A percentile compares a stretch with the other conserved stretches of the same genome.
These are phyloP conservation scores for Temnothorax curvispinosus DNA, from an alignment of 1,140 invertebrate species.

Conservation along the genomic window DNA sequence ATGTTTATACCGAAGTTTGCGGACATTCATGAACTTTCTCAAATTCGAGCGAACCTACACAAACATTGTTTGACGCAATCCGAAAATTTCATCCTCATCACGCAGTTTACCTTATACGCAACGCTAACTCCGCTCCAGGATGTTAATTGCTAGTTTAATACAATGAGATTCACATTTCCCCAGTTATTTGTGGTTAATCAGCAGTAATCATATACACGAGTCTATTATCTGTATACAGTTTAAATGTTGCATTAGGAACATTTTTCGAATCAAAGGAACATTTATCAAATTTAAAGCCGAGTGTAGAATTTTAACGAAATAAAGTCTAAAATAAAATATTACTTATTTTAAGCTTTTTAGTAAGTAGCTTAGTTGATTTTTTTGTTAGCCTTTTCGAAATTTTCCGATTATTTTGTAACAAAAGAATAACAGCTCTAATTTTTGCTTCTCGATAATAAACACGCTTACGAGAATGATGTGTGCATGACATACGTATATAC, in stretches of 20 bases:
- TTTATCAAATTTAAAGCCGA: not conserved
- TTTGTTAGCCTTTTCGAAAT: not conserved
- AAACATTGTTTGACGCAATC: constrained; percentile 59
- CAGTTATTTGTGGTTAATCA: constrained; percentile 39
- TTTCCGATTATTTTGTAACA: not conserved
- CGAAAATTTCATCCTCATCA: constrained; percentile 55
- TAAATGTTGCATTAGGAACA: not conserved
- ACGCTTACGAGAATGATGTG: constrained; percentile 17
- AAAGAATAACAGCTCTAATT: not conserved
- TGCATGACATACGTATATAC: constrained; percentile 14
- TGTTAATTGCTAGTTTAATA: constrained; percentile 45
- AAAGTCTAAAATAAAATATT: not conserved
- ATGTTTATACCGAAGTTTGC: constrained; percentile 55
- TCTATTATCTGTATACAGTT: not conserved
- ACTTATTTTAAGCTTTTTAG: not conserved
- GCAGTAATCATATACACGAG: not conserved
- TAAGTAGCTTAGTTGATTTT: not conserved
- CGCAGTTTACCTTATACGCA: not conserved
- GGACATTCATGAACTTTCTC: constrained; percentile 63
- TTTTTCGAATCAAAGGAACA: too few species aligned
- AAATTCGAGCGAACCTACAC: constrained; percentile 45
- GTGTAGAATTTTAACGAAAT: not conserved
- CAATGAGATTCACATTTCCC: constrained; percentile 39
- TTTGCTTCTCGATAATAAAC: constrained; percentile 2
- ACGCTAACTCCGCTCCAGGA: not conserved